These are phyloP conservation scores for Opisthograptis luteolata DNA, from an alignment of 2,888 invertebrate species.

Conservation along the genomic window DNA sequence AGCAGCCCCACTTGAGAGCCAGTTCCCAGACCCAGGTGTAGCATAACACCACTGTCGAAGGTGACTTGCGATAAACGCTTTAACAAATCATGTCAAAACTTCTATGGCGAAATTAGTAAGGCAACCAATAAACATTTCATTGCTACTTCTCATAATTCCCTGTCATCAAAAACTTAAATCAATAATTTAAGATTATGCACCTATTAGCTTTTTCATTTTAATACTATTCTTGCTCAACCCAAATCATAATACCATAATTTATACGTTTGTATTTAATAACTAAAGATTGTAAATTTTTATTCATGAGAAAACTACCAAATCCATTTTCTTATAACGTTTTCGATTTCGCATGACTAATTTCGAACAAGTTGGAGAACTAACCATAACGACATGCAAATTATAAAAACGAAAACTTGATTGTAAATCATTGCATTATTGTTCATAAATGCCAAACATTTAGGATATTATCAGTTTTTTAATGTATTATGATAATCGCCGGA, in stretches of 20 bases:
- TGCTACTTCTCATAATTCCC: too few relatives aligned
- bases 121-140: too few relatives aligned
- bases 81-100: too few relatives aligned
- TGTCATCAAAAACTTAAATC: conserved; percentile 1
- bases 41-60: too few relatives aligned
- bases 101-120: too few relatives aligned
- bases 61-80: too few relatives aligned
- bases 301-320: conserved; percentile 3
- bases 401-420: conserved; percentile 5
- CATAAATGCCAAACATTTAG: conserved; percentile 17
- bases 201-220: not conserved
- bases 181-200: not conserved
- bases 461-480: conserved; percentile 19
- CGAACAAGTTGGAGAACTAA: conserved; percentile 4
- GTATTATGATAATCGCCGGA: conserved; percentile 22
- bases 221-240: not conserved
- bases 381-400: conserved; percentile 16
- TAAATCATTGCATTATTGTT: conserved; percentile 23
- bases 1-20: too few relatives aligned
- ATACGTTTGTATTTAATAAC: not conserved
- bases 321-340: conserved; percentile 7
- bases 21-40: too few relatives aligned
- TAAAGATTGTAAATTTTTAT: conserved; percentile 2
- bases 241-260: conserved; percentile 1
- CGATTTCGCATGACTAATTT: conserved; percentile 18